Evolutionary conservation across 2,113 vertebrate species (phyloP).

Genomic region (Dolichallabes microphthalmus): DNA sequence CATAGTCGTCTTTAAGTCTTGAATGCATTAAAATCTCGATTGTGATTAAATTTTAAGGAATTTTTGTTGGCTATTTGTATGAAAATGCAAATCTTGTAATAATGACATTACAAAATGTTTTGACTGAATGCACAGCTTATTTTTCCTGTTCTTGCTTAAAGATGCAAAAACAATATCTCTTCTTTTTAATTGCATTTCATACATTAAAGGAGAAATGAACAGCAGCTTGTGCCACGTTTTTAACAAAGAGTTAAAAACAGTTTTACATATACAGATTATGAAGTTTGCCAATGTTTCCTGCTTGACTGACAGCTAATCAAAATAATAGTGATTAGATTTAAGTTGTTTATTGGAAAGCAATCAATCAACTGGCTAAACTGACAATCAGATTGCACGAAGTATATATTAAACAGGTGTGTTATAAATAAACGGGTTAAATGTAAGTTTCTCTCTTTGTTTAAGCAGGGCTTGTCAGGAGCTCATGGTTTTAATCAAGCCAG

Average conservation of each 20-base stretch:
- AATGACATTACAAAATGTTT: neutral
- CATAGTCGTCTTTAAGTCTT: neutral
- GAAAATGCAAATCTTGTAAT: neutral
- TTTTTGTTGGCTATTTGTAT: neutral
- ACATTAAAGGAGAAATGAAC: neutral
- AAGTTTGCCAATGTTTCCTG: neutral
- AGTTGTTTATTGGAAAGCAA: too few relatives aligned
- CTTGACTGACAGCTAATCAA: neutral
- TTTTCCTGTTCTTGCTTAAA: neutral
- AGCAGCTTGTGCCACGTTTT: neutral
- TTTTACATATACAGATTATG: neutral
- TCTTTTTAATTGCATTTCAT: neutral
- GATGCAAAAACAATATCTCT: neutral
- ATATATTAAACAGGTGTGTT: neutral
- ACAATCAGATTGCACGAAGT: neutral
- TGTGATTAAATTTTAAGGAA: neutral
- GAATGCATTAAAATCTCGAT: too few relatives aligned
- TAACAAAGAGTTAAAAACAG: neutral
- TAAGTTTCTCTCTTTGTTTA: slow-evolving; percentile 4
- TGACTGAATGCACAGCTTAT: neutral
- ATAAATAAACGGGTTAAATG: neutral
- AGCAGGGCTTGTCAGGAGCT: slow-evolving; percentile 63
- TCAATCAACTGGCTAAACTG: neutral
- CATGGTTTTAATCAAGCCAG: slow-evolving; percentile 65
- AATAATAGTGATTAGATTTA: neutral